Conservation (phyloP, 2,113 vertebrate genomes). For the Martes martes region DNA sequence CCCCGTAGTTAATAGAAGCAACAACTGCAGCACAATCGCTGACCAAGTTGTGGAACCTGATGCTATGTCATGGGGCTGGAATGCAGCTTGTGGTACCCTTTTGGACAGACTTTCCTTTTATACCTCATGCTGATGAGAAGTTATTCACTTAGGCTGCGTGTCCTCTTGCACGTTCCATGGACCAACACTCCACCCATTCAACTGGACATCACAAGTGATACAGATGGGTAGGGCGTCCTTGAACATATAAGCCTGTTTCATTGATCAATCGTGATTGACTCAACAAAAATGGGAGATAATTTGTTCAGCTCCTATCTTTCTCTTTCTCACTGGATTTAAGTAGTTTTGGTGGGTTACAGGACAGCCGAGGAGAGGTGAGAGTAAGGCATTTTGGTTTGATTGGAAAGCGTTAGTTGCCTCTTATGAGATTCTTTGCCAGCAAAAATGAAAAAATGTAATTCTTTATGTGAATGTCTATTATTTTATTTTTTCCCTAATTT, state of each 20-base stretch:
- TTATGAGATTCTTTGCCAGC: neutral
- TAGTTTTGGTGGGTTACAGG: neutral
- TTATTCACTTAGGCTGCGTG: neutral
- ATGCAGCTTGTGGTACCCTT: neutral
- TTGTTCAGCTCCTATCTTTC: neutral
- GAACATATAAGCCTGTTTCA: neutral
- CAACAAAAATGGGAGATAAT: neutral
- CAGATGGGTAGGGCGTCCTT: neutral
- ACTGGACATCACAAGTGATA: neutral
- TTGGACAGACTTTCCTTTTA: neutral
- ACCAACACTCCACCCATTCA: neutral
- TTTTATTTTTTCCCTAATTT: neutral
- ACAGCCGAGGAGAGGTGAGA: neutral
- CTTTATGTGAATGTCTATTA: neutral
- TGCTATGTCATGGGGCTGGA: constrained; percentile 57
- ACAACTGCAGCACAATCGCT: constrained; percentile 33
- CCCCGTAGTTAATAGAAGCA: constrained; percentile 59
- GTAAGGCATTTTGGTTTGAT: neutral
- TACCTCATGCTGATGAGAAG: neutral
- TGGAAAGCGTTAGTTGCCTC: neutral
- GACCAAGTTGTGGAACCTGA: constrained; percentile 1
- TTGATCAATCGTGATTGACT: neutral
- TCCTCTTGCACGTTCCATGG: neutral
- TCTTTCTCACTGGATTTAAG: neutral
- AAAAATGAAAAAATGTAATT: neutral